phyloP scores from a whole-genome alignment of 1,140 invertebrate genomes.

The Lineus longissimus region DNA sequence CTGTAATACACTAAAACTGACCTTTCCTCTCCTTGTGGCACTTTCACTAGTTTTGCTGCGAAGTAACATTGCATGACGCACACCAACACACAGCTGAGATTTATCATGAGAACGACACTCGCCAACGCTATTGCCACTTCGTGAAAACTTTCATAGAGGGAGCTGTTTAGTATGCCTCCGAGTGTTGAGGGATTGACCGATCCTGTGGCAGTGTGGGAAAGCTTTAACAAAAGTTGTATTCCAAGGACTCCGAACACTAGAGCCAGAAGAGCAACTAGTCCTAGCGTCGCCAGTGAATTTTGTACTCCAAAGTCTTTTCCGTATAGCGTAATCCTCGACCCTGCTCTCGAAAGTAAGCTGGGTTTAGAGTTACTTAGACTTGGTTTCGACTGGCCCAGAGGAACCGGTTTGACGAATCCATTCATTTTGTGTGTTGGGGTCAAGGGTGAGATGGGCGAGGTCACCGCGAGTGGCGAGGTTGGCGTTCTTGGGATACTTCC shows the following conservation, averaged over 20 bases:
- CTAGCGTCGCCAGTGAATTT: neutral
- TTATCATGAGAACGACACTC: slow-evolving; percentile 79
- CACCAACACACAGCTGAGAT: slow-evolving; percentile 85
- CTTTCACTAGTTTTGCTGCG: slow-evolving; percentile 82
- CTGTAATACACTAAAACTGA: slow-evolving; percentile 28
- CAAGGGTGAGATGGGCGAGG: neutral
- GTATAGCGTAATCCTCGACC: neutral
- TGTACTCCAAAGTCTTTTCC: slow-evolving; percentile 1
- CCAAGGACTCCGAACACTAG: neutral
- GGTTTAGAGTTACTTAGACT: neutral
- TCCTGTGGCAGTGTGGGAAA: neutral
- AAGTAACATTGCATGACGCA: slow-evolving; percentile 92
- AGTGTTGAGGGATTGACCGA: neutral
- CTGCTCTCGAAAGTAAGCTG: neutral
- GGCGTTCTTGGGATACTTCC: neutral
- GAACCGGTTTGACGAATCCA: neutral
- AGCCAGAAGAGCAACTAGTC: neutral
- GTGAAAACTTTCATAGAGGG: slow-evolving; percentile 74
- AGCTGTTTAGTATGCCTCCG: neutral
- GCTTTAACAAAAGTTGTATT: neutral
- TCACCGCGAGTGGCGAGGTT: neutral
- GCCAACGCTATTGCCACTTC: slow-evolving; percentile 85
- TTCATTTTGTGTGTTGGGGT: neutral
- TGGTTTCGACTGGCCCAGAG: neutral
- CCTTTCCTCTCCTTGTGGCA: slow-evolving; percentile 63